Evolutionary conservation across 2,113 vertebrate species (phyloP).

Genomic region (Cebidichthys violaceus): DNA sequence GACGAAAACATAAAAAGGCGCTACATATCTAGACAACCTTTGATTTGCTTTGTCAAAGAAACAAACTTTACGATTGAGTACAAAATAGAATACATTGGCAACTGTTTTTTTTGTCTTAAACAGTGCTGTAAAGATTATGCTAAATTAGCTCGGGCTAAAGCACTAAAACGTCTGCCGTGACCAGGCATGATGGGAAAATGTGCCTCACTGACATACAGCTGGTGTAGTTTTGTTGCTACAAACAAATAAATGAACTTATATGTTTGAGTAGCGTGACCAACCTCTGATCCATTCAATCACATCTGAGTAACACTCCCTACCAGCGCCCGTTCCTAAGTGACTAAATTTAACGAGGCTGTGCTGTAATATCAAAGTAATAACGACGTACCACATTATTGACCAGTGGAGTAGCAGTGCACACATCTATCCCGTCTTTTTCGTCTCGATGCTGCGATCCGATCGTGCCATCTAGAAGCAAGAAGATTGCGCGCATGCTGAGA

Average conservation of each 20-base stretch:
- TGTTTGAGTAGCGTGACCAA: neutral
- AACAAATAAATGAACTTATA: neutral
- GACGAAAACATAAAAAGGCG: too few relatives aligned
- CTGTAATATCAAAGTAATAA: constrained; percentile 24
- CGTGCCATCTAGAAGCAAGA: constrained; percentile 86
- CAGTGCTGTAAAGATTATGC: neutral
- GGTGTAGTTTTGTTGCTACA: neutral
- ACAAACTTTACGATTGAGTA: too few relatives aligned
- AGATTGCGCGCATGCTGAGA: constrained; percentile 34
- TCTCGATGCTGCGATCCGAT: constrained; percentile 86
- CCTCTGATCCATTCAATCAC: too few relatives aligned
- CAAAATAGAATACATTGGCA: neutral
- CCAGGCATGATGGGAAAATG: neutral
- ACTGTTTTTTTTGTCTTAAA: neutral
- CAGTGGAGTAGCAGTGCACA: constrained; percentile 76
- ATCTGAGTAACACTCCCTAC: neutral
- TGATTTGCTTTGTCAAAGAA: neutral
- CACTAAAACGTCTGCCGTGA: neutral
- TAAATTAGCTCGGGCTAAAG: neutral
- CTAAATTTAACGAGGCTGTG: constrained; percentile 4
- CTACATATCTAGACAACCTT: neutral
- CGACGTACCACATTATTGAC: constrained; percentile 90
- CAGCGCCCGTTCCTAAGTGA: neutral
- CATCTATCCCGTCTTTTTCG: constrained; percentile 83
- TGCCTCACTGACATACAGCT: neutral